Base-by-base conservation (phyloP, 2,797 vertebrate species). In the Phataginus tetradactyla region DNA sequence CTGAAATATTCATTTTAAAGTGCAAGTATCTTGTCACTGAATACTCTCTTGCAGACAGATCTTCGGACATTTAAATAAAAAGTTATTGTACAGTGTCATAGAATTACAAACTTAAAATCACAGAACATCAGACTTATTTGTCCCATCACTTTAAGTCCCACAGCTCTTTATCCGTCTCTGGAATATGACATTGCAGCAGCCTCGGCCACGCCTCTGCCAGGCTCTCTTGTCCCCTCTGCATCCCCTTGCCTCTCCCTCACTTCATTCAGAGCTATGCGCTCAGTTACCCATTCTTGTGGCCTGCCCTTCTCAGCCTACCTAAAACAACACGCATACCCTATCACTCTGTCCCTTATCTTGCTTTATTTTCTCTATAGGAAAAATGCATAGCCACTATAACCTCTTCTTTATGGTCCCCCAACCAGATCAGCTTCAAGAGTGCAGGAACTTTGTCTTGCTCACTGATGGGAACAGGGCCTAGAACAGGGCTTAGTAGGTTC, bases 1-100 rank as follows among this genome's bases (percentile, higher is more conserved):
- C 49, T 77, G 53, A 94, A 94, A 87, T 49, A 81, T 53, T 87
- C n/a, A 20, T 64, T 90, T 84, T 61, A 49, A 92, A 74, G 79
- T 59, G 7, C 39, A 59, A 85, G 39, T 59, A 23, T 72, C 42
- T 79, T 94, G n/a, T 64, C 34, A 45, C 34, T 86, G 32, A 85
- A 71, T 53, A 63, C 29, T 69, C 37, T 83, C 53, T 84, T 71
- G 45, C 71, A 79, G 64, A 64, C 55, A 84, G 10, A 55, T 72
- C 29, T 79, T 89, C 69, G 69, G 10, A 18, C 37, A 4, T 42
- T 92, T 90, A 86, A 78, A 69, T 84, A 95, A 88, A 91, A 92
- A 83, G 55, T 53, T 25, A 91, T n/a, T 72, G 32, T 39, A 51
- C n/a, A 6, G 3, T 72, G 9, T 39, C 71, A 55, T 63, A 69